phyloP scores from a whole-genome alignment of 2,797 vertebrate genomes.

The Darevskia nairensis region DNA sequence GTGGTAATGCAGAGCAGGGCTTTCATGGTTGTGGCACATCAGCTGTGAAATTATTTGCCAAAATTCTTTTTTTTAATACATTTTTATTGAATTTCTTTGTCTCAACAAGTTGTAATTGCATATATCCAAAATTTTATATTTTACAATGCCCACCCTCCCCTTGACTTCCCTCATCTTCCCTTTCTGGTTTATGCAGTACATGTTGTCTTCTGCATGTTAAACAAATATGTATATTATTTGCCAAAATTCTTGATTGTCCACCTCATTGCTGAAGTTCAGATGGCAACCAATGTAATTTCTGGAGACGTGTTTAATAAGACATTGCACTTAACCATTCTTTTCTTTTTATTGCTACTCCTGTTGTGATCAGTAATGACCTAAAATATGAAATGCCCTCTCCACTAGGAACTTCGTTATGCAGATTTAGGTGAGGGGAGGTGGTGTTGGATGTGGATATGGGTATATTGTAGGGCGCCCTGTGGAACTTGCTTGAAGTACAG shows the following conservation, averaged over 20 bases:
- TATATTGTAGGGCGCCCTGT: background rate
- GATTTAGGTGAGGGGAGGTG: no score
- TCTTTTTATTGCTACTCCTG: background rate
- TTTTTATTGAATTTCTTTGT: no score
- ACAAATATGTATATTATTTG: background rate
- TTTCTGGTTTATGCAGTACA: no score
- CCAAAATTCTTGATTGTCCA: no score
- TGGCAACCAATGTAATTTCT: background rate
- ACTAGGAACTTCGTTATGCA: background rate
- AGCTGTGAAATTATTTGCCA: background rate
- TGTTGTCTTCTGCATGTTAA: no score
- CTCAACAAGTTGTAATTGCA: no score
- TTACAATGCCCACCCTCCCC: no score
- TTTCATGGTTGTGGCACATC: background rate
- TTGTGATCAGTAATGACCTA: background rate
- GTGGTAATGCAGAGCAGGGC: background rate
- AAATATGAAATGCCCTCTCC: background rate
- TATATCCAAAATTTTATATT: no score
- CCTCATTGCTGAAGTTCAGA: background rate
- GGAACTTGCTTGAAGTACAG: background rate
- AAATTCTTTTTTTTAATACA: no score
- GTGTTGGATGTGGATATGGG: background rate
- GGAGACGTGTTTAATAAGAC: background rate
- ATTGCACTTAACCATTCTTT: background rate
- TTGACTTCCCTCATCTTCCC: no score